Evolutionary conservation across 2,113 vertebrate genomes (phyloP).

Genomic region (Megalops atlanticus): DNA sequence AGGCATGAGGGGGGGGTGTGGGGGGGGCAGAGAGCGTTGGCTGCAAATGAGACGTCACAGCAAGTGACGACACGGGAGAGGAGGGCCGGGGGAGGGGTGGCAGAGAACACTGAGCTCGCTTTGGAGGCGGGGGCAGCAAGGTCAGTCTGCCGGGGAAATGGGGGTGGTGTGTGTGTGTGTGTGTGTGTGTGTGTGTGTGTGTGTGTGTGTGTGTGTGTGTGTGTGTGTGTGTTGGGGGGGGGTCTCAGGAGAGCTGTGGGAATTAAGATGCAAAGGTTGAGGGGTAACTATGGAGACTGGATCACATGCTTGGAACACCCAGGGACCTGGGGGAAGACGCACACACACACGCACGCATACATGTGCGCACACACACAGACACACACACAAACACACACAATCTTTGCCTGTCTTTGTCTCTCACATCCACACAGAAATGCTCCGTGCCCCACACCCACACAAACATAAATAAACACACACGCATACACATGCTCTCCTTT

Average conservation of each 20-base stretch:
- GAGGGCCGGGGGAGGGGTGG: constrained; percentile 24
- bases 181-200: not conserved
- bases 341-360: not conserved
- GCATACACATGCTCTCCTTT: not conserved
- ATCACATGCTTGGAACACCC: constrained; percentile 31
- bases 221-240: not conserved
- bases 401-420: not conserved
- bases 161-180: not conserved
- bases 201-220: not conserved
- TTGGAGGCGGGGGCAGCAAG: constrained; percentile 19
- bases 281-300: constrained; percentile 45
- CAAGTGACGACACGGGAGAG: too few relatives aligned
- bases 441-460: not conserved
- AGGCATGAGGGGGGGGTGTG: constrained; percentile 11
- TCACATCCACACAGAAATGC: not conserved
- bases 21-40: not conserved
- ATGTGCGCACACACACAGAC: constrained; percentile 9
- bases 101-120: constrained; percentile 22
- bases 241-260: constrained; percentile 34
- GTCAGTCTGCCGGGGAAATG: constrained; percentile 36
- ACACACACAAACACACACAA: constrained; percentile 3
- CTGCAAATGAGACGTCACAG: too few relatives aligned
- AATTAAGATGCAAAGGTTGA: constrained; percentile 48
- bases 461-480: not conserved
- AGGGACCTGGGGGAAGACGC: constrained; percentile 24